Base-by-base conservation (phyloP, 2,888 invertebrate genomes). In the Volucella zonaria region DNA sequence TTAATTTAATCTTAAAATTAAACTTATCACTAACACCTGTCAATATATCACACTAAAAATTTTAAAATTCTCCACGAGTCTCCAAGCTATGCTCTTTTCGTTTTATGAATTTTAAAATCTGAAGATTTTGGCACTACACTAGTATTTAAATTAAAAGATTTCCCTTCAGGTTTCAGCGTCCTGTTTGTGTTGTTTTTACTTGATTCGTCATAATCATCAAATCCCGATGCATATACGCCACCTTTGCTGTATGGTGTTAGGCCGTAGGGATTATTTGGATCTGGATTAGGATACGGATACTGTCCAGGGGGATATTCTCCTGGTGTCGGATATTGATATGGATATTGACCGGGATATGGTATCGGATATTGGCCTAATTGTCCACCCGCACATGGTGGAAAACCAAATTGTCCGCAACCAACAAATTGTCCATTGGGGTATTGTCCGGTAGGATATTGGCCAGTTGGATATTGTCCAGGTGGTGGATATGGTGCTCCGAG, bases 381-480 rank as follows among this genome's bases (percentile, higher is more conserved):
- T 10, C 45, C 54, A 10, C 45, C 42, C 2, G 62, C 56, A 18
- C 62, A 71, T 62, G 23, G 64, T 4, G 42, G 42, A 15, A 59
- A 51, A 11, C 82, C 82, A 8, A 62, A 38, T 11, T 62, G 80
- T 56, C 67, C 80, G 61, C 66, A 66, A 3, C 18, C n/a, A 11
- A 62, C 74, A 42, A 31, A 56, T 12, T 70, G 77, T 9, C 42
- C 38, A 11, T 70, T 31, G 4, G 31, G 31, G 31, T 31, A 31
- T 31, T 31, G 71, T 1, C 78, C 78, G 6, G 40, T 43, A 31
- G 31, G 31, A 56, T 86, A 85, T 58, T 87, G 87, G 8, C 81
- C 86, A 14, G 71, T 82, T 4, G 82, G 82, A 66, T 87, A 89
- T 42, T 87, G 88, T 51, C 82, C 80, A 8, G 31, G 31, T 31